Conservation (phyloP, 2,888 invertebrate genomes). For the Augochlorella aurata region DNA sequence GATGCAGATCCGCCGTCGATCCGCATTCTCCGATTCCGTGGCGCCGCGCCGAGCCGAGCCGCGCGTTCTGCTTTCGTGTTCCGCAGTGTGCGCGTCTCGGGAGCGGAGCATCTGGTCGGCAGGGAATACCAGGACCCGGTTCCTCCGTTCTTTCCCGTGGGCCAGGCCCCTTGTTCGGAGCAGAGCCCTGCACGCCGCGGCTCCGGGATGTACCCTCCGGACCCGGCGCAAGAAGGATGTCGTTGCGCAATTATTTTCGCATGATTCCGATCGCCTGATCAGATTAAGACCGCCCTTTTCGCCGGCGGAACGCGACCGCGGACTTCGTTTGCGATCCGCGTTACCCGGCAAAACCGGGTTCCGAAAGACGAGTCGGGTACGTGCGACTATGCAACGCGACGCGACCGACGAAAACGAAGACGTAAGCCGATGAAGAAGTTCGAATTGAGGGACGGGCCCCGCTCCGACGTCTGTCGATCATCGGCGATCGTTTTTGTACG, state of each 20-base stretch:
- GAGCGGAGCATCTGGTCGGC: conserved; percentile 68
- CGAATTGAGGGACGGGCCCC: not conserved
- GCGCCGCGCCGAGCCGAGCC: conserved; percentile 55
- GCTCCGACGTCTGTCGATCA: conserved; percentile 54
- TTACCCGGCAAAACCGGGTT: conserved; percentile 64
- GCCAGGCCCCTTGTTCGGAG: not conserved
- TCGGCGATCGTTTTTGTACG: conserved; percentile 35
- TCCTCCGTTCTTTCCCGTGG: conserved; percentile 53
- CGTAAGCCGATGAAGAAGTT: conserved; percentile 55
- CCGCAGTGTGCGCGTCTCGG: not conserved
- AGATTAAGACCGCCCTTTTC: conserved; percentile 69
- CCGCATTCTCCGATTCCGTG: conserved; percentile 65
- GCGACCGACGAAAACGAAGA: conserved; percentile 35
- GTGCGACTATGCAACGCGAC: conserved; percentile 60
- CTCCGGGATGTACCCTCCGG: not conserved
- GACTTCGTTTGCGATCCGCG: conserved; percentile 49
- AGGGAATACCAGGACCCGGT: conserved; percentile 64
- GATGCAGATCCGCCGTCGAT: conserved; percentile 51
- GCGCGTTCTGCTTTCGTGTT: conserved; percentile 62
- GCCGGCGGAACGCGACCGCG: conserved; percentile 50
- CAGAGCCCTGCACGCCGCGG: too few species aligned
- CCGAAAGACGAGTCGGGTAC: conserved; percentile 51
- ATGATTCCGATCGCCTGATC: conserved; percentile 68
- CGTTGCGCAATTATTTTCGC: conserved; percentile 73
- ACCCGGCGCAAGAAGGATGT: conserved; percentile 60